Evolutionary conservation across 2,888 invertebrate genomes (phyloP), one percentile per base, ranked within the genome.

Genomic region (Hermaeophaga mercurialis): DNA sequence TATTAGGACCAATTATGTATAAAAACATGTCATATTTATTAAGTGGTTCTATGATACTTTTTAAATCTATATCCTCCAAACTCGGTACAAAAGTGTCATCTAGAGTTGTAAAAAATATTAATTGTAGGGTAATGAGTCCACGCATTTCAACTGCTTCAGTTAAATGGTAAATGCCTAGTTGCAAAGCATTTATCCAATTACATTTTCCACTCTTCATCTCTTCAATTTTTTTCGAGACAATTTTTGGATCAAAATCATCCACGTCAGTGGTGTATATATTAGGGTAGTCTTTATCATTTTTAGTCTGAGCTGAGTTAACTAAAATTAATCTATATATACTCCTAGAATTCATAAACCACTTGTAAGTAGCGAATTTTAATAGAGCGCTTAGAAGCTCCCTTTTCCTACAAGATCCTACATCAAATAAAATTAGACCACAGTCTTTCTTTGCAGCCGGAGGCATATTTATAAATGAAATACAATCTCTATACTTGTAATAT

Each of bases 1-100:
- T 47, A n/a, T 59, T 17, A 7, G 65, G 67, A 9, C 67, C 67
- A 33, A 65, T 55, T 47, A 67, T 54, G 38, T 66, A 67, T 5
- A 67, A 19, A 56, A 48, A 66, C 33, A 67, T 64, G 11, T 61
- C 43, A 36, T 59, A 46, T 12, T 56, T 24, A 5, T 56, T 62
- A 17, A 65, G 9, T 47, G 58, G 47, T 12, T 52, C 26, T 5
- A 62, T 59, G n/a, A 67, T 22, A 9, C 18, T 36, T 19, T 61
- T 24, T 6, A 59, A 28, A 33, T 57, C 57, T 14, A 34, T 43
- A 28, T 45, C 17, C 49, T 58, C 50, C 9, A 56, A 31, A 54
- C 24, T 17, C 22, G 44, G 47, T 11, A 45, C 39, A 24, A 24
- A 34, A 24, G 8, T 6, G 18, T 14, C 45, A 45, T 64, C 61